These are phyloP conservation scores for Rallus limicola DNA, from an alignment of 2,113 vertebrate genomes.

Conservation along the genomic window DNA sequence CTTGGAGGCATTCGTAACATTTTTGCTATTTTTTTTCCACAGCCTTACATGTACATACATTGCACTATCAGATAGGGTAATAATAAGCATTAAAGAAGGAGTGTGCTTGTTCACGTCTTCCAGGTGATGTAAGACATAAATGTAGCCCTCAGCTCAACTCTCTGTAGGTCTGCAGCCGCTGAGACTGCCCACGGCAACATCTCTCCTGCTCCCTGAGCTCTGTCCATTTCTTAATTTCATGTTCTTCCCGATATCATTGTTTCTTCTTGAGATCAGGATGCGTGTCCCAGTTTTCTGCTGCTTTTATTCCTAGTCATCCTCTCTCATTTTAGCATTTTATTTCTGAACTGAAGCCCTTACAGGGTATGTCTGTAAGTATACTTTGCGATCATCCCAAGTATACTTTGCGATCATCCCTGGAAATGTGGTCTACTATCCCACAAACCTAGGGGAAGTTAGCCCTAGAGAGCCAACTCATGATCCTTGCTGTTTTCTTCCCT, in stretches of 20 bases:
- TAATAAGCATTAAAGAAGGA: conserved; percentile 6
- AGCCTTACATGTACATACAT: background rate
- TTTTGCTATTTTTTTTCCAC: background rate
- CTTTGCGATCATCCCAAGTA: background rate
- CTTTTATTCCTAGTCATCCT: background rate
- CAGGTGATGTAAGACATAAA: conserved; percentile 17
- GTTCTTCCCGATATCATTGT: background rate
- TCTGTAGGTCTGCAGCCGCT: background rate
- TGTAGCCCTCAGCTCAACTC: background rate
- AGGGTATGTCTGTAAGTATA: background rate
- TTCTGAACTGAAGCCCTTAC: background rate
- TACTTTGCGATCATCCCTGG: background rate
- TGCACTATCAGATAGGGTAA: background rate
- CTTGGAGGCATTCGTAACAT: conserved; percentile 23
- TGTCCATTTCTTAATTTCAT: background rate
- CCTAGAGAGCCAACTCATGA: background rate
- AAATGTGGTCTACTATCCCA: background rate
- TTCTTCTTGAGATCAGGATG: background rate
- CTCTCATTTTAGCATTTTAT: background rate
- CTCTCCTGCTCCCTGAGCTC: background rate
- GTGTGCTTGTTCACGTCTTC: background rate
- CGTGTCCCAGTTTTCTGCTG: background rate
- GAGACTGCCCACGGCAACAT: background rate
- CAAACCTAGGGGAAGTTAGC: background rate
- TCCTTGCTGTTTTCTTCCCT: background rate